phyloP scores from a whole-genome alignment of 2,797 vertebrate species.

The Distichodus sexfasciatus region DNA sequence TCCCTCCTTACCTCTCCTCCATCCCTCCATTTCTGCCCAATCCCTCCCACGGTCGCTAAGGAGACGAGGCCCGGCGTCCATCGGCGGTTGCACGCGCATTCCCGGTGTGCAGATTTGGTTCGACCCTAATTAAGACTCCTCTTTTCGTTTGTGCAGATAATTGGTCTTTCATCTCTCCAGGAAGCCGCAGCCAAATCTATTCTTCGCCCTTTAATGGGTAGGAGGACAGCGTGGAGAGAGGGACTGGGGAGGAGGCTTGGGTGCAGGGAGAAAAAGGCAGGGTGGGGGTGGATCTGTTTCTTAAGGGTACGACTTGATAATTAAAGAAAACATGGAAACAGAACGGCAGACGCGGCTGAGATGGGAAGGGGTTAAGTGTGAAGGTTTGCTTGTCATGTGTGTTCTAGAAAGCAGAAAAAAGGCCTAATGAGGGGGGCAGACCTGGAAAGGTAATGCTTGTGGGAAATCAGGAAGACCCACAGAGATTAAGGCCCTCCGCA shows the following conservation, averaged over 20 bases:
- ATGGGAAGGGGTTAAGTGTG: slow-evolving; percentile 34
- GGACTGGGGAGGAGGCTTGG: background rate
- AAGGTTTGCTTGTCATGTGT: slow-evolving; percentile 3
- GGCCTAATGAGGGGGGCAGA: slow-evolving; percentile 42
- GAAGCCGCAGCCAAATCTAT: slow-evolving; percentile 89
- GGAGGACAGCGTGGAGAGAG: slow-evolving; percentile 13
- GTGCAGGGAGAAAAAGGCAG: slow-evolving; percentile 42
- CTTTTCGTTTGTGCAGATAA: slow-evolving; percentile 91
- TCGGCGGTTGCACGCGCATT: slow-evolving; percentile 80
- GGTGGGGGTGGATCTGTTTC: slow-evolving; percentile 73
- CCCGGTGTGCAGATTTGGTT: slow-evolving; percentile 83
- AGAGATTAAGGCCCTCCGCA: slow-evolving; percentile 39
- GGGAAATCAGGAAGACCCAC: slow-evolving; percentile 45
- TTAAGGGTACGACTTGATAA: slow-evolving; percentile 88
- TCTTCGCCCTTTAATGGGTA: slow-evolving; percentile 87
- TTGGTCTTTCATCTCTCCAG: slow-evolving; percentile 95
- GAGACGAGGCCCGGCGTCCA: slow-evolving; percentile 77
- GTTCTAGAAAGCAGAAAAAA: slow-evolving; percentile 26
- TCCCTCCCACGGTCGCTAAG: slow-evolving; percentile 70
- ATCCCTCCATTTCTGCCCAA: slow-evolving; percentile 51
- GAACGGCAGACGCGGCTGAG: slow-evolving; percentile 52
- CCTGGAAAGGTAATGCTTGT: slow-evolving; percentile 40
- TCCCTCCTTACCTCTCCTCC: slow-evolving; percentile 31
- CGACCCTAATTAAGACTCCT: slow-evolving; percentile 88
- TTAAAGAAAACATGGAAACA: slow-evolving; percentile 80